A percentile compares a stretch with the other conserved stretches of the same genome.
These are phyloP conservation scores for Pseudois nayaur DNA, from an alignment of 2,113 vertebrate species.

Conservation along the genomic window DNA sequence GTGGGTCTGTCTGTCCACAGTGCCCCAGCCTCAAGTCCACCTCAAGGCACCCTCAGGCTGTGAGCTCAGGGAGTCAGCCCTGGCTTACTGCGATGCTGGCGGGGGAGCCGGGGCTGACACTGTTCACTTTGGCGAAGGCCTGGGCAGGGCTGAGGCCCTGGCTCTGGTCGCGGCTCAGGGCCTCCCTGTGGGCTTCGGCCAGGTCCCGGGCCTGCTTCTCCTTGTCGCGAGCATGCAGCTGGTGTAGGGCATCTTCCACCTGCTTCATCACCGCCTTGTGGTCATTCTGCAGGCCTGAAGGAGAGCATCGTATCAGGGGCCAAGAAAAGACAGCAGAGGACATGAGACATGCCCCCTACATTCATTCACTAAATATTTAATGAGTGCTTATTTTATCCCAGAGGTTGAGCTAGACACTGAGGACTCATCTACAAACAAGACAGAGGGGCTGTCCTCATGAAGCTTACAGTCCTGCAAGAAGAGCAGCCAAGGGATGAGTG, in stretches of 20 bases:
- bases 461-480: background rate
- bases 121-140: conserved; percentile 90
- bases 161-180: conserved; percentile 65
- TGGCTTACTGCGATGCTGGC: conserved; percentile 87
- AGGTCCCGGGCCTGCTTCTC: conserved; percentile 87
- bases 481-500: background rate
- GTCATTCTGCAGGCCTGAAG: conserved; percentile 94
- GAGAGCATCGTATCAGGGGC: background rate
- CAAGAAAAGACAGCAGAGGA: accelerated
- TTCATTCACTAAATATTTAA: background rate
- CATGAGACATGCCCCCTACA: background rate
- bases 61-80: accelerated
- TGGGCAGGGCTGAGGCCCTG: conserved; percentile 52
- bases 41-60: background rate
- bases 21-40: too few species aligned
- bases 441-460: background rate
- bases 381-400: accelerated
- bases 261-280: conserved; percentile 94
- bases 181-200: conserved; percentile 78
- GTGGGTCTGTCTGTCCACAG: background rate
- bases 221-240: conserved; percentile 90
- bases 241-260: conserved; percentile 95
- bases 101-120: conserved; percentile 88
- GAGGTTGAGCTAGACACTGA: background rate
- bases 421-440: background rate